Evolutionary conservation across 2,113 vertebrate genomes (phyloP).

Genomic region (Melanotaenia duboulayi): DNA sequence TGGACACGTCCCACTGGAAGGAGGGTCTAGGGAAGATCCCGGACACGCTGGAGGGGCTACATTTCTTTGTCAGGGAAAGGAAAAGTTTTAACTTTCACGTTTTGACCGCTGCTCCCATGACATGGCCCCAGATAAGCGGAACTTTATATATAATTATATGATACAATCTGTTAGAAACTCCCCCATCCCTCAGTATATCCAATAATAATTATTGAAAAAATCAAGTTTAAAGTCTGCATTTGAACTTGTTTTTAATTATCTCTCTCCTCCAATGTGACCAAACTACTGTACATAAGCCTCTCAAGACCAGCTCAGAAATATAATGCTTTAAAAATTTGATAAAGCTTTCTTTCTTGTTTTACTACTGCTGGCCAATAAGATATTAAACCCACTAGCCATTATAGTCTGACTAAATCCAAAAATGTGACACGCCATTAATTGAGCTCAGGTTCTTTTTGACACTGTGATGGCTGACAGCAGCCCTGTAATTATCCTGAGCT

Average conservation of each 20-base stretch:
- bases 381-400: slow-evolving; percentile 12
- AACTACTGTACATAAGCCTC: neutral
- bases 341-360: slow-evolving; percentile 7
- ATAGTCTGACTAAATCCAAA: slow-evolving; percentile 39
- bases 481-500: slow-evolving; percentile 66
- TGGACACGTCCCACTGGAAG: too few species aligned
- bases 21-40: too few species aligned
- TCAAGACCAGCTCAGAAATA: neutral
- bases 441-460: slow-evolving; percentile 37
- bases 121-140: too few species aligned
- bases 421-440: slow-evolving; percentile 60
- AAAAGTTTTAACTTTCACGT: too few species aligned
- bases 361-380: neutral
- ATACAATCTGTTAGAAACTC: slow-evolving; percentile 41
- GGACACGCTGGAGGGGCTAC: too few species aligned
- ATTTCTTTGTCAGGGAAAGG: too few species aligned
- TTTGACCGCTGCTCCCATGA: too few species aligned
- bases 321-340: neutral
- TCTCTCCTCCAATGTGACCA: neutral
- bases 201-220: slow-evolving; percentile 21
- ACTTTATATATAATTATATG: slow-evolving; percentile 8
- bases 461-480: slow-evolving; percentile 38
- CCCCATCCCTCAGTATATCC: slow-evolving; percentile 1
- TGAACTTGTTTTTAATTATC: slow-evolving; percentile 6
- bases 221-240: neutral